Evolutionary conservation across 2,888 invertebrate genomes (phyloP), one percentile per base, ranked within the genome.

Genomic region (Acleris cristana): DNA sequence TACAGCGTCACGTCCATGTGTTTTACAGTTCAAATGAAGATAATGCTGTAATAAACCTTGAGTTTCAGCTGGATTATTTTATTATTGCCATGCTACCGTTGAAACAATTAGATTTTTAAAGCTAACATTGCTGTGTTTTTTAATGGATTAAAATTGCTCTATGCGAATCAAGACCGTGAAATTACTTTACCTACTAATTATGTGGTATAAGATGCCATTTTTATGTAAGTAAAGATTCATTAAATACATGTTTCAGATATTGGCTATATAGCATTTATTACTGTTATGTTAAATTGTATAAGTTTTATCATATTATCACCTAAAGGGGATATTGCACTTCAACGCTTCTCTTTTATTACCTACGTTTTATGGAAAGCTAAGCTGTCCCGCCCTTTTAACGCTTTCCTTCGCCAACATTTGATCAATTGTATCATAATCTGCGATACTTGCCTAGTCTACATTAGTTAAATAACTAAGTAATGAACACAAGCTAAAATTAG

Each of bases 321-420:
- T n/a, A n/a, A n/a, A n/a, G n/a, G n/a, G n/a, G n/a, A n/a, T 51
- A 65, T 66, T 30, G 56, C 44, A 57, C 45, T 62, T 61, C 61
- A 60, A 14, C 18, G 56, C 57, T 61, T 45, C 52, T 56, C 51
- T 8, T 30, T 65, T 61, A 61, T 66, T 57, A 30, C 57, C 51
- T 30, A 30, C 57, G 56, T 30, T 30, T 30, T 30, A 61, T 52
- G 52, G 61, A 61, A 51, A 52, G 56, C 30, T 30, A 51, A 52
- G 56, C 30, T 30, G 40, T n/a, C 55, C 60, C 56, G 30, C 60
- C 55, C 51, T 61, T 56, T 26, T 26, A 26, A 26, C 30, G 40
- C 26, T 65, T 60, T 40, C 40, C 44, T 55, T 44, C 55, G 48
- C 45, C 18, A 51, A 19, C 8, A 14, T 49, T 34, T 51, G 55